These are phyloP conservation scores for Dromas ardeola DNA, from an alignment of 2,113 vertebrate genomes.

Conservation along the genomic window DNA sequence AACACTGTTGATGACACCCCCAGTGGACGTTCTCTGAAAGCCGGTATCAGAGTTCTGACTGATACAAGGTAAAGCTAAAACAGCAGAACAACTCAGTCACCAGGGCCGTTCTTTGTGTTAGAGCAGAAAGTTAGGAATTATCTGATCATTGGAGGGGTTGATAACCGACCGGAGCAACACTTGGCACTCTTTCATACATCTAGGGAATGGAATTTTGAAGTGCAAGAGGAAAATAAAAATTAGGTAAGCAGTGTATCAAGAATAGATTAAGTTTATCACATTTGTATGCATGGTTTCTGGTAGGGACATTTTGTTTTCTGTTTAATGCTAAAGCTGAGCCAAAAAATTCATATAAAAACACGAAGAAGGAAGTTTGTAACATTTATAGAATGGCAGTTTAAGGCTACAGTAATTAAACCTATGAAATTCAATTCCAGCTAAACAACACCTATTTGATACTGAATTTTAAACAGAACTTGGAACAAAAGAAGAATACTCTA, in stretches of 20 bases:
- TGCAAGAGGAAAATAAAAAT: background rate
- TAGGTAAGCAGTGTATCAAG: background rate
- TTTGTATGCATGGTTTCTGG: background rate
- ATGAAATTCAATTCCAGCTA: background rate
- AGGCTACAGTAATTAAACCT: background rate
- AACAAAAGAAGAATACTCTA: background rate
- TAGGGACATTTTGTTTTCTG: background rate
- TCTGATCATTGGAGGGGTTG: background rate
- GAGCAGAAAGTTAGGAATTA: background rate
- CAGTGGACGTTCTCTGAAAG: background rate
- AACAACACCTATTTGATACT: background rate
- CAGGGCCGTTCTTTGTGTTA: background rate
- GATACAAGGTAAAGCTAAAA: rapidly evolving
- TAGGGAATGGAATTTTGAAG: background rate
- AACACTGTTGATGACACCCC: background rate
- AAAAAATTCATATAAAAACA: background rate
- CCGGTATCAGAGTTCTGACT: background rate
- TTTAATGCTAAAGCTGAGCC: background rate
- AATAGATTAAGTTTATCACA: background rate
- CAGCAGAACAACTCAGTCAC: background rate
- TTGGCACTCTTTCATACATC: background rate
- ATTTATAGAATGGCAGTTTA: background rate
- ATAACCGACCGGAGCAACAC: background rate
- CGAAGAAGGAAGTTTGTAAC: background rate
- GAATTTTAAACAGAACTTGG: background rate